Evolutionary conservation across 35 echinoderm and acorn worm genomes (phyloP).

Genomic region (Ophiothrix spiculata): DNA sequence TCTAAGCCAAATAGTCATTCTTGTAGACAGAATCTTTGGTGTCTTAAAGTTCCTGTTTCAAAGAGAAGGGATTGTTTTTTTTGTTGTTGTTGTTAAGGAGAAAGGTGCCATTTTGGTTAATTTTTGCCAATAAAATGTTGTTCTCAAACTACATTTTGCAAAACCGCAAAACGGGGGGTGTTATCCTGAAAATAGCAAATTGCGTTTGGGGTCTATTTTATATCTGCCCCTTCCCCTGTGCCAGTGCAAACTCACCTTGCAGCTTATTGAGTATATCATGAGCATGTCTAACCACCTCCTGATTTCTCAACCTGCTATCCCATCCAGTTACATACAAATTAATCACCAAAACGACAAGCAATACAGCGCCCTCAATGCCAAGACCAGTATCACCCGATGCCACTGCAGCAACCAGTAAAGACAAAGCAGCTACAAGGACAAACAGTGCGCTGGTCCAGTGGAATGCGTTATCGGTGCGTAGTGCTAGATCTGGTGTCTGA

Average conservation of each 20-base stretch:
- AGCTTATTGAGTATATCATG: conserved; percentile 38
- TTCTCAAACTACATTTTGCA: too few species aligned
- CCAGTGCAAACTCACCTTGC: conserved; percentile 46
- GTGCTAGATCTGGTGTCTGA: conserved; percentile 19
- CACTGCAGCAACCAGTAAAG: conserved; percentile 35
- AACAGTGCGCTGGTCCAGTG: conserved; percentile 56
- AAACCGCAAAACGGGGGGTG: too few species aligned
- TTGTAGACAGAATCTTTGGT: too few species aligned
- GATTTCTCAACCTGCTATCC: conserved; percentile 57
- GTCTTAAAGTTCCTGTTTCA: too few species aligned
- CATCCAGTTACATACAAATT: conserved; percentile 76
- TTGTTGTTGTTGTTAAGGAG: too few species aligned
- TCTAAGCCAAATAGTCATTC: too few species aligned
- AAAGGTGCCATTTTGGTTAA: too few species aligned
- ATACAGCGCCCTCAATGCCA: conserved; percentile 45
- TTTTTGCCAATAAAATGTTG: too few species aligned
- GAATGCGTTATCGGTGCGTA: conserved; percentile 38
- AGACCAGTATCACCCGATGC: conserved; percentile 22
- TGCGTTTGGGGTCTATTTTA: too few species aligned
- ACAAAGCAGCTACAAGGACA: conserved; percentile 41
- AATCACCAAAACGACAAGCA: conserved; percentile 48
- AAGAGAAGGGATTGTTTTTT: too few species aligned
- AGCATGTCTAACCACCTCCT: conserved; percentile 53
- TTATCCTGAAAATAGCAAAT: too few species aligned
- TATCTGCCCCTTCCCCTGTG: too few species aligned